Conservation (phyloP, 2,888 invertebrate species). For the Taenaris catops region DNA sequence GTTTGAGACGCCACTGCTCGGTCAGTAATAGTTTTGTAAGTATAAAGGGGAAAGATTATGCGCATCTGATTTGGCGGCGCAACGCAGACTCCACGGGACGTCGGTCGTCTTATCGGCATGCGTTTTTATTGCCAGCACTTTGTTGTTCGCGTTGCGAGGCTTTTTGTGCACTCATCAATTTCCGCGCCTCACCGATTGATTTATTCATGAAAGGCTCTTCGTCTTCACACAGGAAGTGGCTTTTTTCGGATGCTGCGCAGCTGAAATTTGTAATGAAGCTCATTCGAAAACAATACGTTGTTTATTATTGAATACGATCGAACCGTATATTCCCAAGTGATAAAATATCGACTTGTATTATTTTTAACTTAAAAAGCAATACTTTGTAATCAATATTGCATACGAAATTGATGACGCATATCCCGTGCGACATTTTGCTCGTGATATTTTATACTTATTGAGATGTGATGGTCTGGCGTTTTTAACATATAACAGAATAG, state of each 20-base stretch:
- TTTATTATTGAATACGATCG: slow-evolving; percentile 50
- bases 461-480: too few relatives aligned
- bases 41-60: slow-evolving; percentile 52
- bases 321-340: slow-evolving; percentile 25
- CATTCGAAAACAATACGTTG: slow-evolving; percentile 74
- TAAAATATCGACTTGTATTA: slow-evolving; percentile 26
- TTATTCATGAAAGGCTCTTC: slow-evolving; percentile 72
- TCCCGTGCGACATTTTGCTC: too few relatives aligned
- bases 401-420: too few relatives aligned
- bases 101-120: slow-evolving; percentile 46
- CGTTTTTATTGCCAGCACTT: slow-evolving; percentile 71
- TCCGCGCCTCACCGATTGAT: slow-evolving; percentile 75
- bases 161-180: slow-evolving; percentile 76
- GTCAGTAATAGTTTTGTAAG: slow-evolving; percentile 26
- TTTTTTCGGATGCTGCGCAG: slow-evolving; percentile 59
- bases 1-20: slow-evolving; percentile 21
- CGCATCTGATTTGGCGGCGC: slow-evolving; percentile 67
- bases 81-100: slow-evolving; percentile 47
- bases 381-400: not conserved
- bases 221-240: slow-evolving; percentile 72
- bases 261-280: slow-evolving; percentile 75
- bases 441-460: too few relatives aligned
- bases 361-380: slow-evolving; percentile 1
- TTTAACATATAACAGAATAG: too few relatives aligned
- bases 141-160: slow-evolving; percentile 63